Base-by-base conservation (phyloP, 2,888 invertebrate species). In the Chaitophorus viminalis region DNA sequence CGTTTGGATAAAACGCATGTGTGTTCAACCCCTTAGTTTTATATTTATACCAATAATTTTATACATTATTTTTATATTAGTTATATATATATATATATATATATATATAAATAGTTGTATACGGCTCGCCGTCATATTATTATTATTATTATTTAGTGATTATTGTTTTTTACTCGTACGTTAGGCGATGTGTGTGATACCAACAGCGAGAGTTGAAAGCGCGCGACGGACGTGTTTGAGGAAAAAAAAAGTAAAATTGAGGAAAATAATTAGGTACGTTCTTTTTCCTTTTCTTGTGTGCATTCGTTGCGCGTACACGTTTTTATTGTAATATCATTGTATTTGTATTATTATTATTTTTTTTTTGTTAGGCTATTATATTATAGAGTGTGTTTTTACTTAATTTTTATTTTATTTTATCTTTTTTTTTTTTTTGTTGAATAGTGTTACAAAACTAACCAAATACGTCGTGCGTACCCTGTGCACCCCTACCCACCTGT, bases 391-490 rank as follows among this genome's bases (percentile, higher is more conserved):
- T 70, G 70, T 68, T 68, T 68, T 68, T 68, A 25, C 68, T 68
- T 68, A 29, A 68, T 77, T 29, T 72, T 75, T 60, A 46, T 46
- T 46, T 46, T 46, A 46, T 46, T 46, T 46, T 46, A 46, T 9
- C 11, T 9, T 83, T 52, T 82, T 82, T 31, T 82, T 82, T 54
- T 79, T 86, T 86, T 72, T 74, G 86, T 86, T 86, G 60, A 86
- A 79, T 86, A 86, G 79, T 86, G 78, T 86, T 86, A 78, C 54
- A 75, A 78, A 77, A 78, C 70, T 85, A 85, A 85, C 83, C 83
- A 84, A 84, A 84, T 76, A 33, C 25, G 31, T 36, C 25, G 72
- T 52, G 52, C 25, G 8, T 33, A n/a, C 54, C 33, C 29, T 33
- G 11, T 14, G 60, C 78, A 60, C 78, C 70, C 68, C 68, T 68